phyloP scores from a whole-genome alignment of 2,888 invertebrate species.

The Unio delphinus region DNA sequence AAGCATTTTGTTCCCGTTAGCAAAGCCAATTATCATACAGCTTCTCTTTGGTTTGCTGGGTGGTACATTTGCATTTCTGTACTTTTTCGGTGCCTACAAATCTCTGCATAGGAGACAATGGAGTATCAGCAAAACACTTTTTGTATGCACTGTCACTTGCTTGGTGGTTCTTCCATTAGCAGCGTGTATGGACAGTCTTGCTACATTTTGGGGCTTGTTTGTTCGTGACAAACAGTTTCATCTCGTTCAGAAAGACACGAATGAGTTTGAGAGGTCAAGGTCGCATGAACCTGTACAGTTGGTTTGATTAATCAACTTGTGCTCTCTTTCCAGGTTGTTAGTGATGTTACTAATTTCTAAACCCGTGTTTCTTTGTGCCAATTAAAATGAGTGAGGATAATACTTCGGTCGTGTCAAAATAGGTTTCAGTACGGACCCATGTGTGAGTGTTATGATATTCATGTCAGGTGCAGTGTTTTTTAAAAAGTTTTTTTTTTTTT shows the following conservation, averaged over 20 bases:
- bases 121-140: constrained; percentile 10
- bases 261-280: background rate
- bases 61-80: constrained; percentile 27
- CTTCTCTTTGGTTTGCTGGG: constrained; percentile 22
- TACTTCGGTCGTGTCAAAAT: too few relatives aligned
- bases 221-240: constrained; percentile 15
- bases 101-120: constrained; percentile 18
- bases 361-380: too few relatives aligned
- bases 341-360: too few relatives aligned
- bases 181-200: constrained; percentile 12
- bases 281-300: too few relatives aligned
- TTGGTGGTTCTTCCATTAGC: constrained; percentile 7
- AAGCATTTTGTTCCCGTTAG: constrained; percentile 13
- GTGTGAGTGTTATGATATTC: too few relatives aligned
- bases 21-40: constrained; percentile 13
- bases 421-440: too few relatives aligned
- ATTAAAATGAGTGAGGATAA: too few relatives aligned
- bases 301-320: too few relatives aligned
- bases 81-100: constrained; percentile 21
- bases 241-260: constrained; percentile 17
- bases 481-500: too few relatives aligned
- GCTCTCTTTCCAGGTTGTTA: too few relatives aligned
- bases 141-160: constrained; percentile 13
- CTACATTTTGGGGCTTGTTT: constrained; percentile 16
- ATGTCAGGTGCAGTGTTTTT: too few relatives aligned